Percentiles rank a stretch among this genome's conserved stretches.
phyloP scores from a whole-genome alignment of 64 coral and sea anemone species.

The Stichodactyla mertensii region DNA sequence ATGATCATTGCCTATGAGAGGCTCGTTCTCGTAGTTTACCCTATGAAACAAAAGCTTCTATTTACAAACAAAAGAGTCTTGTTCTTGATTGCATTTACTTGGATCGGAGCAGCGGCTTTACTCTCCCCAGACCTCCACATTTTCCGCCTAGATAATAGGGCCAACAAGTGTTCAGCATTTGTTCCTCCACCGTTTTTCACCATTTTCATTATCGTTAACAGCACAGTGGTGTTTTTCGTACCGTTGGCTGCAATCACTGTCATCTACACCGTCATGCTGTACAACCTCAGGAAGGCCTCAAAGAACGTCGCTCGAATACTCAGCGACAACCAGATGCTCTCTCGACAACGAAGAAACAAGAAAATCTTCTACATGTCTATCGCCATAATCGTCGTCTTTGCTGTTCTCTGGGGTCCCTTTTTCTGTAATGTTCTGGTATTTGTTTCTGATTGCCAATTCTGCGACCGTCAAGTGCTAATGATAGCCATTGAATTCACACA shows the following conservation, averaged over 20 bases:
- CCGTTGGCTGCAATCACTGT: neutral
- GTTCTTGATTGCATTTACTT: neutral
- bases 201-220: neutral
- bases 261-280: neutral
- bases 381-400: neutral
- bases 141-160: neutral
- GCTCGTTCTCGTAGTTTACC: neutral
- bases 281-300: neutral
- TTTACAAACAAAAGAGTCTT: neutral
- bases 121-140: neutral
- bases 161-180: neutral
- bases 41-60: neutral
- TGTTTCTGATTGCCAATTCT: too few relatives aligned
- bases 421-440: neutral
- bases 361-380: constrained; percentile 5
- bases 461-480: neutral
- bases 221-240: neutral
- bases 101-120: neutral
- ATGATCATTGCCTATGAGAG: constrained; percentile 2
- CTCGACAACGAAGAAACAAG: neutral
- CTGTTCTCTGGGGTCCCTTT: neutral
- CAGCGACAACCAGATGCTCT: neutral
- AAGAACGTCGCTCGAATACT: neutral
- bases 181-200: neutral
- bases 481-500: neutral